These are phyloP conservation scores for Macropus fuliginosus DNA, from an alignment of 2,797 vertebrate genomes.

Conservation along the genomic window DNA sequence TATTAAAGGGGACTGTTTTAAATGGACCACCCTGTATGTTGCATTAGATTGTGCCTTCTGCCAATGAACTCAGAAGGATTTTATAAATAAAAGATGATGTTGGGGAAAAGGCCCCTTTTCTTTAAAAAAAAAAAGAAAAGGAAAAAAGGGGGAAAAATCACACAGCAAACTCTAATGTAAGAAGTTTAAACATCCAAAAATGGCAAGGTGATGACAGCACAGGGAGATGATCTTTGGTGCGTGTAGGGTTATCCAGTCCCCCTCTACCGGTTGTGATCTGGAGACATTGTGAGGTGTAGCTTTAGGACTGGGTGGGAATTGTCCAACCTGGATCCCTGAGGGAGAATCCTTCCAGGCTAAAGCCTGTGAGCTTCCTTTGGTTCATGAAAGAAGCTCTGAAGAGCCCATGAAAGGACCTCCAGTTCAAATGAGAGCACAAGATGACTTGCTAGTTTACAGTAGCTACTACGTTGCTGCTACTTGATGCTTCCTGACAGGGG, in stretches of 20 bases:
- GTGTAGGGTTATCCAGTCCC: background rate
- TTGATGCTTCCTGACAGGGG: slow-evolving; percentile 36
- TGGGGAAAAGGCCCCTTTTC: background rate
- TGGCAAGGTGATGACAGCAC: slow-evolving; percentile 70
- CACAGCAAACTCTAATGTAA: slow-evolving; percentile 39
- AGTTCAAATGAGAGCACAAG: slow-evolving; percentile 33
- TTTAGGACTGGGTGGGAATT: background rate
- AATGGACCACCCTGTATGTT: slow-evolving; percentile 48
- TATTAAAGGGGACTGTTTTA: background rate
- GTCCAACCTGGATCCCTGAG: background rate
- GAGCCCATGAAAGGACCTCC: background rate
- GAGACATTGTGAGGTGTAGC: background rate
- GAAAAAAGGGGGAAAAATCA: background rate
- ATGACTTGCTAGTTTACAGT: background rate
- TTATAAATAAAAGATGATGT: slow-evolving; percentile 58
- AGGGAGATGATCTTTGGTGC: slow-evolving; percentile 43
- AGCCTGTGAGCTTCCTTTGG: background rate
- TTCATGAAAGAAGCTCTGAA: slow-evolving; percentile 5
- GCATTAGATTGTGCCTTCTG: slow-evolving; percentile 16
- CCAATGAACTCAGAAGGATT: slow-evolving; percentile 49
- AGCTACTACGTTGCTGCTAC: background rate
- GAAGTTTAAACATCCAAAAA: slow-evolving; percentile 66
- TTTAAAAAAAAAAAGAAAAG: background rate
- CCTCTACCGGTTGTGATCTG: slow-evolving; percentile 13
- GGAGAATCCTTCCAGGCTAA: background rate